Conservation (phyloP, 2,113 vertebrate genomes). For the Onychostoma macrolepis region DNA sequence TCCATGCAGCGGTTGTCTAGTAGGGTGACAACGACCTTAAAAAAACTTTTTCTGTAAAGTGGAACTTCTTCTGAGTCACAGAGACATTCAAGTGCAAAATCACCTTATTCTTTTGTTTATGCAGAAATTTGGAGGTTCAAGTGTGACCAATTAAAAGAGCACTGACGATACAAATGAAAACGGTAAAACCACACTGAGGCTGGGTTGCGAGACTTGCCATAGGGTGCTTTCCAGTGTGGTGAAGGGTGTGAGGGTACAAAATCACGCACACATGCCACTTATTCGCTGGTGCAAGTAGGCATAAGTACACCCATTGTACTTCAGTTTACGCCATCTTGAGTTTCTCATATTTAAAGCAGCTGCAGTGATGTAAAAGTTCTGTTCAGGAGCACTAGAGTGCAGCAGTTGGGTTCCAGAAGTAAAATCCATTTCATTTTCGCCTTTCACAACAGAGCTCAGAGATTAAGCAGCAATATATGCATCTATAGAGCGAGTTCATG, state of each 20-base stretch:
- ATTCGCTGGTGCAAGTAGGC: neutral
- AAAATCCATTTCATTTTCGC: neutral
- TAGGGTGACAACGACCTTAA: conserved; percentile 24
- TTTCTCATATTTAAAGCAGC: neutral
- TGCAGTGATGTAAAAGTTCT: neutral
- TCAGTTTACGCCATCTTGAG: neutral
- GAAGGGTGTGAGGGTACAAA: conserved; percentile 13
- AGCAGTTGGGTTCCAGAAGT: neutral
- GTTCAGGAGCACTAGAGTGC: neutral
- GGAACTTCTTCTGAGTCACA: conserved; percentile 26
- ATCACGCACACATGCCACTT: neutral
- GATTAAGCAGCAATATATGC: neutral
- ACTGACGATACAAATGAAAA: neutral
- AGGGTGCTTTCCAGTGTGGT: conserved; percentile 25
- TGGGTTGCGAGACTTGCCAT: neutral
- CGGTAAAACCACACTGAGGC: neutral
- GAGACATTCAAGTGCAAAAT: conserved; percentile 4
- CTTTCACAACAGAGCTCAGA: neutral
- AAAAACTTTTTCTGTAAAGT: neutral
- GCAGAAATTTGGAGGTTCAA: conserved; percentile 1
- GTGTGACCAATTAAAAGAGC: neutral
- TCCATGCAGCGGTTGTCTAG: conserved; percentile 24
- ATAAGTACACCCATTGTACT: neutral
- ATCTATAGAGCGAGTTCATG: neutral
- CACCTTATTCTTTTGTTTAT: neutral